These are phyloP conservation scores for Ligdia adustata DNA, from an alignment of 2,888 invertebrate genomes.

Conservation along the genomic window DNA sequence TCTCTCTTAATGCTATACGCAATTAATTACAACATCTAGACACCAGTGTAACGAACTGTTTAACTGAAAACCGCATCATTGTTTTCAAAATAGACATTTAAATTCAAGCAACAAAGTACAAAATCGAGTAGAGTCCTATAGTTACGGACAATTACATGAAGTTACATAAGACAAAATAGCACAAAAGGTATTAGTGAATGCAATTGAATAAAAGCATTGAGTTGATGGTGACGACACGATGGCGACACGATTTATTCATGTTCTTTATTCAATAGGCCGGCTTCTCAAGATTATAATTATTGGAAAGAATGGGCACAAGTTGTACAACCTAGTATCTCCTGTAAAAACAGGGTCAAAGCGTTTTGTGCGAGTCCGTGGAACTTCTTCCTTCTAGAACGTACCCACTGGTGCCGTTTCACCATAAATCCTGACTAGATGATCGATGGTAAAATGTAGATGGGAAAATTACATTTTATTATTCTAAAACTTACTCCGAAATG, in stretches of 20 bases:
- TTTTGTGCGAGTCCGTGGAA: too few relatives aligned
- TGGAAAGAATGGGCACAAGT: too few relatives aligned
- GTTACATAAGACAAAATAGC: constrained; percentile 50
- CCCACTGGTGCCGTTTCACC: too few relatives aligned
- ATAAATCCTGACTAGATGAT: too few relatives aligned
- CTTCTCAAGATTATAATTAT: too few relatives aligned
- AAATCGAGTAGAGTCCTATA: constrained; percentile 27
- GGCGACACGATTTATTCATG: constrained; percentile 30
- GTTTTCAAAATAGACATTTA: not conserved
- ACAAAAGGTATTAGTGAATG: constrained; percentile 44
- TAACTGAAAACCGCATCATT: constrained; percentile 24
- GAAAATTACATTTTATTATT: too few relatives aligned
- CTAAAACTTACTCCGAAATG: too few relatives aligned
- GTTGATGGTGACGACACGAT: constrained; percentile 31
- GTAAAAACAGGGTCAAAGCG: too few relatives aligned
- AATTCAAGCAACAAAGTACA: constrained; percentile 21
- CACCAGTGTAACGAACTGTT: constrained; percentile 32
- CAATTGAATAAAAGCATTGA: constrained; percentile 41
- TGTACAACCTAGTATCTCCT: too few relatives aligned
- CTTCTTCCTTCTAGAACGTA: too few relatives aligned
- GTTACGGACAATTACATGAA: constrained; percentile 43
- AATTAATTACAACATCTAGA: constrained; percentile 50
- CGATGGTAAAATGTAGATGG: too few relatives aligned
- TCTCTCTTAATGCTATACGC: constrained; percentile 37
- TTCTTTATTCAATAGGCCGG: too few relatives aligned